These are phyloP conservation scores for Scotopteryx bipunctaria DNA, from an alignment of 2,888 invertebrate species.

Conservation along the genomic window DNA sequence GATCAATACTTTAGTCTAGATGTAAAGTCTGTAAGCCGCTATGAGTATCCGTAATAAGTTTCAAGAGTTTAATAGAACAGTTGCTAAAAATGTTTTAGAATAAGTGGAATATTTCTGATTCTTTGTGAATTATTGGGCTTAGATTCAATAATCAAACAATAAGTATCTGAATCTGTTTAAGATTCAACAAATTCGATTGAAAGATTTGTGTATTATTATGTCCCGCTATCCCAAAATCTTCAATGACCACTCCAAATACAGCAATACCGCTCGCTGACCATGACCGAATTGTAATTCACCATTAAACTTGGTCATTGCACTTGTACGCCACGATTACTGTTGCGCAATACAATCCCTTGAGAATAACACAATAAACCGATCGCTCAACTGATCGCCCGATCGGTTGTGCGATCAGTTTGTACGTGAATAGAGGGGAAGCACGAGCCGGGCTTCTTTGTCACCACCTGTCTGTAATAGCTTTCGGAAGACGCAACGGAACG, in stretches of 20 bases:
- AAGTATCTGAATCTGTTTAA: too few relatives aligned
- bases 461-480: conserved; percentile 79
- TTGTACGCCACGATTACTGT: conserved; percentile 29
- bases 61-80: too few relatives aligned
- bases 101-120: too few relatives aligned
- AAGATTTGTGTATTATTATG: background rate
- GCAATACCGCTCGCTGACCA: conserved; percentile 32
- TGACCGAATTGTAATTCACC: conserved; percentile 38
- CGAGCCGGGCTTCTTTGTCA: conserved; percentile 71
- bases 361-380: conserved; percentile 26
- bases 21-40: background rate
- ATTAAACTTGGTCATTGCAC: conserved; percentile 41
- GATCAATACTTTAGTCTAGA: background rate
- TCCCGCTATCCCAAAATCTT: conserved; percentile 17
- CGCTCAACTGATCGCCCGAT: conserved; percentile 49
- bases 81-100: too few relatives aligned
- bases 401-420: conserved; percentile 25
- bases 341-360: conserved; percentile 32
- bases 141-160: too few relatives aligned
- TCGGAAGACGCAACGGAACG: conserved; percentile 67
- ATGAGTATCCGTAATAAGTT: too few relatives aligned
- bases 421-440: conserved; percentile 66
- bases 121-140: too few relatives aligned
- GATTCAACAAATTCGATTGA: too few relatives aligned
- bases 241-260: conserved; percentile 24